Base-by-base conservation (phyloP, 2,113 vertebrate genomes). In the Diphyllodes magnificus region DNA sequence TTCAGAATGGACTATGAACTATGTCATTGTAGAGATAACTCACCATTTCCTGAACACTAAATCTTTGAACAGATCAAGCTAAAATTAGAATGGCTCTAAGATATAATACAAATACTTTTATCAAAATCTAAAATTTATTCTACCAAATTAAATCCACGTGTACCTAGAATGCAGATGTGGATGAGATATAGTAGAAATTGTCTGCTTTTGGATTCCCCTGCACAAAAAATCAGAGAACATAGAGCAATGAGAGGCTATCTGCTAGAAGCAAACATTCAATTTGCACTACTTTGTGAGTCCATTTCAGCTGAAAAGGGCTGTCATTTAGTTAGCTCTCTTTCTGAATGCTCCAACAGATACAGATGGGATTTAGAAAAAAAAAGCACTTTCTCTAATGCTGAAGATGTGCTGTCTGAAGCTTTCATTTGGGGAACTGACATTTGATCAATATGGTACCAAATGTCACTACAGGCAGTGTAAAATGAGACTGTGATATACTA, bases 181-280 rank as follows among this genome's bases (percentile, higher is more conserved):
- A 31, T 45, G 24, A 54, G 73, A 77, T 40, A 27, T 1, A 60
- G 24, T 11, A 89, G 45, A 77, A 71, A 57, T 79, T 56, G 4
- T 60, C 44, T 86, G 30, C 12, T 40, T 89, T 91, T 93, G 9
- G 10, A 77, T 82, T 96, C 57, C 33, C 30, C 13, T 83, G 25
- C 31, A 80, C 1, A 2, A 65, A 94, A 95, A 88, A 53, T 13
- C 31, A 78, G 66, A 70, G 68, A 95, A 57, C 47, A 65, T 5
- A 82, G 33, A 92, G 39, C 53, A 91, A 76, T 73, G 35, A 86
- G 69, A 88, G 23, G 33, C 19, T 81, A 40, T 92, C 83, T 91
- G 28, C 60, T 92, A 56, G 82, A 95, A 94, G 73, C 28, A 95
- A 95, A 81, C 71, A 66, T 95, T 93, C 90, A 93, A 53, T 97